Evolutionary conservation across 2,113 vertebrate species (phyloP).

Genomic region (Crotalus viridis): DNA sequence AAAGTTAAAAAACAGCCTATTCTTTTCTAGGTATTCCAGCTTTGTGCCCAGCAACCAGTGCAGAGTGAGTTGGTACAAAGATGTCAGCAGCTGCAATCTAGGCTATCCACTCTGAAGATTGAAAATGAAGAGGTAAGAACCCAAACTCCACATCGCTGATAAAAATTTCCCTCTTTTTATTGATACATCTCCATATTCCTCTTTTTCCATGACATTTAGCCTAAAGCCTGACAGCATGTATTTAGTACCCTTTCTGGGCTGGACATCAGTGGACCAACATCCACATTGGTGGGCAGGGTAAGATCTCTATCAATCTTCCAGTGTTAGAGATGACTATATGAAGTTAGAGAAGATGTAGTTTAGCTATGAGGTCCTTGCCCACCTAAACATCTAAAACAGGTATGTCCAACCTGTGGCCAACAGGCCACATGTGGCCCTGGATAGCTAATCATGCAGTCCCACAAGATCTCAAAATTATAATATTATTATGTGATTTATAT

Average conservation of each 20-base stretch:
- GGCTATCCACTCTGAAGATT: constrained; percentile 91
- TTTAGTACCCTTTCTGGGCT: not conserved
- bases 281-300: not conserved
- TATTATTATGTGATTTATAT: too few relatives aligned
- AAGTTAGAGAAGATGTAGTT: too few relatives aligned
- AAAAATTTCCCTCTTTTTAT: not conserved
- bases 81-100: constrained; percentile 91
- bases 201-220: fast-evolving
- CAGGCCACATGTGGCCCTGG: too few relatives aligned
- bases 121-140: constrained; percentile 92
- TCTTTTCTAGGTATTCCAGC: constrained; percentile 80
- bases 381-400: too few relatives aligned
- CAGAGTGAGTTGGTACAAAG: constrained; percentile 90
- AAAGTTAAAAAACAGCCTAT: constrained; percentile 27
- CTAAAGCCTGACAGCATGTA: not conserved
- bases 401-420: too few relatives aligned
- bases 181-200: not conserved
- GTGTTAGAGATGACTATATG: too few relatives aligned
- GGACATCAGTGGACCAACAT: not conserved
- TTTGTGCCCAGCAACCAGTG: constrained; percentile 90
- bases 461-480: too few relatives aligned
- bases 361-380: too few relatives aligned
- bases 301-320: not conserved
- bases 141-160: not conserved
- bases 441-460: too few relatives aligned